Evolutionary conservation across 2,888 invertebrate species (phyloP).

Genomic region (Polymixis flavicincta): DNA sequence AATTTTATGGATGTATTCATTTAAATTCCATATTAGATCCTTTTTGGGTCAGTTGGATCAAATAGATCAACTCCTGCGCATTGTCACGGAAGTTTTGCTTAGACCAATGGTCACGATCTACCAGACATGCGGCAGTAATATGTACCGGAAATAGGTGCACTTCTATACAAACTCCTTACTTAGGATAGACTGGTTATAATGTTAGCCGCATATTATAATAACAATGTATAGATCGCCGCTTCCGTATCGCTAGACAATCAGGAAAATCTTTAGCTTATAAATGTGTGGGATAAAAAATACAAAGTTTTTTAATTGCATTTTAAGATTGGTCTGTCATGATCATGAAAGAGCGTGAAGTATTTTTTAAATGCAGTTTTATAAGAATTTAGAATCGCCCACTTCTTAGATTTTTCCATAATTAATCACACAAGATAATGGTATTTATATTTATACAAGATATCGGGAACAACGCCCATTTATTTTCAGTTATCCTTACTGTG

Average conservation of each 20-base stretch:
- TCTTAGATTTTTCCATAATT: neutral
- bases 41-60: neutral
- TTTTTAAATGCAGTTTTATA: neutral
- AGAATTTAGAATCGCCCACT: neutral
- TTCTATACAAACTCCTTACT: constrained; percentile 44
- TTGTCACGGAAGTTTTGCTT: constrained; percentile 42
- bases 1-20: constrained; percentile 1
- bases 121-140: constrained; percentile 54
- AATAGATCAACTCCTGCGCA: neutral
- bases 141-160: constrained; percentile 42
- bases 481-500: neutral
- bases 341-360: neutral
- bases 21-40: neutral
- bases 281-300: constrained; percentile 8
- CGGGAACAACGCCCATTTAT: too few species aligned
- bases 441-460: too few species aligned
- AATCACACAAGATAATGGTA: neutral
- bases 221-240: constrained; percentile 46
- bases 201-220: constrained; percentile 37
- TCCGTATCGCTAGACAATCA: constrained; percentile 52
- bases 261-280: constrained; percentile 32
- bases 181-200: constrained; percentile 37
- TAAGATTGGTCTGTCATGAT: neutral
- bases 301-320: constrained; percentile 20
- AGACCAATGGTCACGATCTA: constrained; percentile 40